Base-by-base conservation (phyloP, 2,113 vertebrate genomes). In the Oenanthe melanoleuca region DNA sequence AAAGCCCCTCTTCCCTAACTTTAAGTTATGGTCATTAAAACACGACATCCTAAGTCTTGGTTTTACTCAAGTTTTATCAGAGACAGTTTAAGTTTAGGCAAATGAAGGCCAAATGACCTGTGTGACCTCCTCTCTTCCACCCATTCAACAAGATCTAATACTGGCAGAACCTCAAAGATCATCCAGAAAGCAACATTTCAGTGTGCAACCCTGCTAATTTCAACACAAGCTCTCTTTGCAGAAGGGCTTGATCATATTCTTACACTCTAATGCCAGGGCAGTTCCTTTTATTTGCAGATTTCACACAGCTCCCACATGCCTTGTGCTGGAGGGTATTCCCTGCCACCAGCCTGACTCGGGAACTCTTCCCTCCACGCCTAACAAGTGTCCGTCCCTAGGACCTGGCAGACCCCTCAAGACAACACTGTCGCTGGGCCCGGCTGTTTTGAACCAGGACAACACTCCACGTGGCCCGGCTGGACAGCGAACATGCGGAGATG, bases 51-150 rank as follows among this genome's bases (percentile, higher is more conserved):
- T n/a, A 26, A 5, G 11, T 45, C 14, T 69, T 47, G 53, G 21
- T 52, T 89, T 81, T 67, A 86, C 9, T 56, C 16, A 63, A 31
- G 24, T 61, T 66, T 49, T 63, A 83, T 53, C 11, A 71, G 26
- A 1, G 12, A 28, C 16, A 52, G 40, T 12, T 67, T 33, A 80
- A 53, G 18, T 64, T 56, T 38, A 77, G 40, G n/a, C 15, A 15
- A 6, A 26, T 0, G 12, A 3, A 1, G 7, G 44, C 22, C 52
- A 37, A 42, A 70, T 1, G 10, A 21, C 9, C 15, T 2, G 1
- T 50, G 13, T 31, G n/a, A 29, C 18, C 5, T 37, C 38, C n/a
- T 34, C n/a, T 72, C 4, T 18, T 69, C 7, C 29, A 34, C 11
- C 12, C 4, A 1, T 4, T 7, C 42, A 17, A 21, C 24, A 34